Evolutionary conservation across 2,113 vertebrate genomes (phyloP).

Genomic region (Scytalopus superciliaris): DNA sequence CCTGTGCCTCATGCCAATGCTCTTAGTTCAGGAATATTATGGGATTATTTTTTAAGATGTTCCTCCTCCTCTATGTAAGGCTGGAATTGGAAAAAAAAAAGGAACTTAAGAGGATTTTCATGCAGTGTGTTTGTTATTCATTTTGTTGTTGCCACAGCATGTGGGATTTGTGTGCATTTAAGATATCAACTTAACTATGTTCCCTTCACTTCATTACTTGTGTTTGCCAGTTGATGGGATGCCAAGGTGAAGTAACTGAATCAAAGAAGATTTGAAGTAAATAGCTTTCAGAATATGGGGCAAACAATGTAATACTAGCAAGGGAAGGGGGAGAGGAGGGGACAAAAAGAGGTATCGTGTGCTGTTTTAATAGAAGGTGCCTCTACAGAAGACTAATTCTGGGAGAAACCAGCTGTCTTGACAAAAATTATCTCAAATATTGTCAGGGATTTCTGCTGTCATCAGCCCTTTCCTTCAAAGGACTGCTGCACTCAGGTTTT

Average conservation of each 20-base stretch:
- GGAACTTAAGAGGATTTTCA: slow-evolving; percentile 60
- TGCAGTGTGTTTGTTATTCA: slow-evolving; percentile 33
- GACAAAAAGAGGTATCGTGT: neutral
- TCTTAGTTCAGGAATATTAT: slow-evolving; percentile 27
- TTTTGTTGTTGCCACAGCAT: slow-evolving; percentile 48
- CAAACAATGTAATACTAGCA: neutral
- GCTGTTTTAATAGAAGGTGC: neutral
- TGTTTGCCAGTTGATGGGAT: slow-evolving; percentile 42
- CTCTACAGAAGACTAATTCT: neutral
- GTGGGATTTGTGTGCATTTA: slow-evolving; percentile 62
- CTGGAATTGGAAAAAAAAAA: neutral
- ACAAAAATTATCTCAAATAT: neutral
- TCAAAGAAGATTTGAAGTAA: slow-evolving; percentile 55
- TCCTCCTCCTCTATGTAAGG: slow-evolving; percentile 7
- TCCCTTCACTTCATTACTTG: slow-evolving; percentile 38
- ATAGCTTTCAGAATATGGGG: slow-evolving; percentile 15
- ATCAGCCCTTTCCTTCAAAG: neutral
- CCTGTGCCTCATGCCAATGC: neutral
- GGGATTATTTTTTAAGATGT: slow-evolving; percentile 36
- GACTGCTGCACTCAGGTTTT: neutral
- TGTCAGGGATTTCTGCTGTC: neutral
- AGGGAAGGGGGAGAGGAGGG: neutral
- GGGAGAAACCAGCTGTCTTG: neutral
- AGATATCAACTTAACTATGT: slow-evolving; percentile 40
- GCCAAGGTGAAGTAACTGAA: slow-evolving; percentile 39